These are phyloP conservation scores for Trichopria drosophilae DNA, from an alignment of 2,888 invertebrate species.

Conservation along the genomic window DNA sequence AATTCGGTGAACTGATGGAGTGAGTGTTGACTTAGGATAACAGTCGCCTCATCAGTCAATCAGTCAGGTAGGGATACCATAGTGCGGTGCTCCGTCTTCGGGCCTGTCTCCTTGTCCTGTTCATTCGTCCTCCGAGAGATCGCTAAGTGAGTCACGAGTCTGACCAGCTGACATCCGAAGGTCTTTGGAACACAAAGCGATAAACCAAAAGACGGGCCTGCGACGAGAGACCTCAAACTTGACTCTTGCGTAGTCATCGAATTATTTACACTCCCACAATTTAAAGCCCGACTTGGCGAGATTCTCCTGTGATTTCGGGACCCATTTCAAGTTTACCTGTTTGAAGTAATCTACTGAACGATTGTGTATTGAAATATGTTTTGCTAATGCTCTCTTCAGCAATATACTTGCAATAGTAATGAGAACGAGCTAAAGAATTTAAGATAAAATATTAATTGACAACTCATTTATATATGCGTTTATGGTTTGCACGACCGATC, in stretches of 20 bases:
- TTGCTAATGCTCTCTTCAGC: too few species aligned
- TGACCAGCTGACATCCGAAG: slow-evolving; percentile 44
- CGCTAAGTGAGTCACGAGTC: slow-evolving; percentile 51
- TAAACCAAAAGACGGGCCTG: slow-evolving; percentile 5
- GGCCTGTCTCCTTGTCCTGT: slow-evolving; percentile 42
- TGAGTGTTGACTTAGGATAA: slow-evolving; percentile 59
- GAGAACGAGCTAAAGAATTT: too few species aligned
- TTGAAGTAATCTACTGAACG: too few species aligned
- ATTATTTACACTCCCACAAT: slow-evolving; percentile 10
- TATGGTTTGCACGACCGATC: too few species aligned
- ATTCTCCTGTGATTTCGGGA: slow-evolving; percentile 5
- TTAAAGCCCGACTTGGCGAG: slow-evolving; percentile 5
- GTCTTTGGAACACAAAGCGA: slow-evolving; percentile 23
- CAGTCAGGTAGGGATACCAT: slow-evolving; percentile 54
- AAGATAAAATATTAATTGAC: too few species aligned
- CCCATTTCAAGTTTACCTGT: too few species aligned
- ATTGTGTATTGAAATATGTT: too few species aligned
- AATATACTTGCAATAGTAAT: too few species aligned
- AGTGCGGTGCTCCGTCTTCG: slow-evolving; percentile 52
- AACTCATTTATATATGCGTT: too few species aligned
- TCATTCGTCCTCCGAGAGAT: slow-evolving; percentile 41
- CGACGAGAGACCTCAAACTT: too few species aligned
- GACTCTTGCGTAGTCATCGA: slow-evolving; percentile 14
- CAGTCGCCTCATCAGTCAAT: slow-evolving; percentile 58
- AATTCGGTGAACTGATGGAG: slow-evolving; percentile 55